phyloP scores from a whole-genome alignment of 1,140 invertebrate genomes.

The Dendroctonus ponderosae region DNA sequence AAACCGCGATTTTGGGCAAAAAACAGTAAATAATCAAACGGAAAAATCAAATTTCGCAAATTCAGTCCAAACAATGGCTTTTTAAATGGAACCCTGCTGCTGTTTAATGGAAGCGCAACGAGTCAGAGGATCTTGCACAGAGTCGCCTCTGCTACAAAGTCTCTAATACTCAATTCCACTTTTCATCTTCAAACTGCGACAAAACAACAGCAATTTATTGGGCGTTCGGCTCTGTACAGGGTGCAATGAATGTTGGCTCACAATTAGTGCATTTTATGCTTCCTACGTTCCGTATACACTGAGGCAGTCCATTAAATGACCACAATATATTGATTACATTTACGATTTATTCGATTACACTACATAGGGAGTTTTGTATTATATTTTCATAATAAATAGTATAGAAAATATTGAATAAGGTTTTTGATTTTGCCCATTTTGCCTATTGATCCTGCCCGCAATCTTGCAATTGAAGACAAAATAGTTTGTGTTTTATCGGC shows the following conservation, averaged over 20 bases:
- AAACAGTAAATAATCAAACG: no score
- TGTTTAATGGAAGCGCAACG: no score
- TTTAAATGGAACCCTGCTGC: no score
- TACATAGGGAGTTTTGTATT: slow-evolving; percentile 68
- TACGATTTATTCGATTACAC: slow-evolving; percentile 56
- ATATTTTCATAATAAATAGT: slow-evolving; percentile 69
- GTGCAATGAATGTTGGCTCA: background rate
- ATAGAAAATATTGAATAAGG: slow-evolving; percentile 52
- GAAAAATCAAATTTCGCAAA: no score
- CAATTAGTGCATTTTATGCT: slow-evolving; percentile 38
- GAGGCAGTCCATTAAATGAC: slow-evolving; percentile 51
- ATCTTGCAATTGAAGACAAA: no score
- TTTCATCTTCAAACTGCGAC: no score
- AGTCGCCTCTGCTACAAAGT: no score
- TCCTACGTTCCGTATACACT: slow-evolving; percentile 46
- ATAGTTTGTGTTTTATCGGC: no score
- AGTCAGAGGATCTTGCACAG: no score
- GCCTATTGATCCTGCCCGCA: no score
- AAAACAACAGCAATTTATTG: background rate
- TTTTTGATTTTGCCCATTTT: background rate
- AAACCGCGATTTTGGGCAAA: background rate
- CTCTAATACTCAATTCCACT: no score
- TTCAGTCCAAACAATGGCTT: no score
- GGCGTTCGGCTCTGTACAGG: background rate
- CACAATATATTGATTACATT: slow-evolving; percentile 48